phyloP scores from a whole-genome alignment of 2,888 invertebrate genomes.

The Empis livida region DNA sequence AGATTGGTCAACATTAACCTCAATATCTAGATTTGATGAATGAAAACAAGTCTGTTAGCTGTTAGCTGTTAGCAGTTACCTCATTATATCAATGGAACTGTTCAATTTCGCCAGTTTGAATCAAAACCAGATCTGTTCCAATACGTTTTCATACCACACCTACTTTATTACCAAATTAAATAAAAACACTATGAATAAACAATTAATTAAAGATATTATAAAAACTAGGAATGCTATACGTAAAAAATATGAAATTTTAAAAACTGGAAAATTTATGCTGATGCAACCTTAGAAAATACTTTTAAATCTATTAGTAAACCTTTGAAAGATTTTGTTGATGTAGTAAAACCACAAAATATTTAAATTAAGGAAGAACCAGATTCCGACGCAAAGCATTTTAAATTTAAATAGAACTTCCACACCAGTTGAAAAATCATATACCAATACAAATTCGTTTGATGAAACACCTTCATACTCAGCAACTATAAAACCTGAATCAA shows the following conservation, averaged over 20 bases:
- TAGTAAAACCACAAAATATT: not conserved
- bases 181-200: not conserved
- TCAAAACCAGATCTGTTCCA: not conserved
- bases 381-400: no score
- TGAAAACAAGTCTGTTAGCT: no score
- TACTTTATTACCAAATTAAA: not conserved
- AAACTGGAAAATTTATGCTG: not conserved
- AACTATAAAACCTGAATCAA: no score
- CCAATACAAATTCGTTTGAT: no score
- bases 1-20: no score
- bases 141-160: not conserved
- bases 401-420: no score
- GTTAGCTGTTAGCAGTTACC: no score
- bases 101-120: not conserved
- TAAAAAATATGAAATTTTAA: not conserved
- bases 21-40: no score
- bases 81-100: no score
- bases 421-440: no score
- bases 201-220: slow-evolving; percentile 2
- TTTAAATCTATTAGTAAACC: not conserved
- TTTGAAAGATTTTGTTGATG: not conserved
- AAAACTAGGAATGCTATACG: slow-evolving; percentile 2
- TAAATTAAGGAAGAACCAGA: no score
- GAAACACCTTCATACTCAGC: no score
- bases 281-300: not conserved